phyloP scores from a whole-genome alignment of 2,888 invertebrate genomes.

The Euplagia quadripunctaria region DNA sequence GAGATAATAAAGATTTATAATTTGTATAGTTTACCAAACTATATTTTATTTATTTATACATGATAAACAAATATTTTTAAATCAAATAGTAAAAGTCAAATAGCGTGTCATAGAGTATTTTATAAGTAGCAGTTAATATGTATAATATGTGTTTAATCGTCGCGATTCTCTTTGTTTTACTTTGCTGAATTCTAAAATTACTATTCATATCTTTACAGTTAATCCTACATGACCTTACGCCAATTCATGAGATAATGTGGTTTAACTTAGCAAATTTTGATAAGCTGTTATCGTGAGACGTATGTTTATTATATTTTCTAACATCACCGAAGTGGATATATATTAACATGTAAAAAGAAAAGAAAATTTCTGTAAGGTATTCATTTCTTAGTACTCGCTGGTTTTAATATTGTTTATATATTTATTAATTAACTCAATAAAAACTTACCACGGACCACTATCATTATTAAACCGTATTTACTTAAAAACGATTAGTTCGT shows the following conservation, averaged over 20 bases:
- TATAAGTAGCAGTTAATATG: too few relatives aligned
- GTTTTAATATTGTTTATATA: too few relatives aligned
- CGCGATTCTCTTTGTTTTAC: background rate
- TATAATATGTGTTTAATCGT: background rate
- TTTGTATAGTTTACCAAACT: background rate
- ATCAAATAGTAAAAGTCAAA: too few relatives aligned
- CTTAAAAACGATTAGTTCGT: too few relatives aligned
- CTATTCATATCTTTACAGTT: background rate
- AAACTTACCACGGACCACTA: too few relatives aligned
- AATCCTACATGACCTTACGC: conserved; percentile 14
- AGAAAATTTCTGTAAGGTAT: background rate
- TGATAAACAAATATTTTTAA: too few relatives aligned
- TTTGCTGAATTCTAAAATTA: too few relatives aligned
- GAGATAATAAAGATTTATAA: background rate
- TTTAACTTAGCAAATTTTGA: background rate
- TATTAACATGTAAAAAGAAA: background rate
- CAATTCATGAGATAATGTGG: conserved; percentile 12
- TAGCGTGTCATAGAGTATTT: too few relatives aligned
- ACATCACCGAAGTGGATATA: background rate
- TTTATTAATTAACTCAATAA: too few relatives aligned
- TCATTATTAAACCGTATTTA: too few relatives aligned
- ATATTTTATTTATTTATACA: too few relatives aligned
- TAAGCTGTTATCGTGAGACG: conserved; percentile 2
- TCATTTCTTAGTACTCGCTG: background rate
- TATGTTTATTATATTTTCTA: background rate